Conservation (phyloP, 1,140 invertebrate species). For the Drosophila teissieri region DNA sequence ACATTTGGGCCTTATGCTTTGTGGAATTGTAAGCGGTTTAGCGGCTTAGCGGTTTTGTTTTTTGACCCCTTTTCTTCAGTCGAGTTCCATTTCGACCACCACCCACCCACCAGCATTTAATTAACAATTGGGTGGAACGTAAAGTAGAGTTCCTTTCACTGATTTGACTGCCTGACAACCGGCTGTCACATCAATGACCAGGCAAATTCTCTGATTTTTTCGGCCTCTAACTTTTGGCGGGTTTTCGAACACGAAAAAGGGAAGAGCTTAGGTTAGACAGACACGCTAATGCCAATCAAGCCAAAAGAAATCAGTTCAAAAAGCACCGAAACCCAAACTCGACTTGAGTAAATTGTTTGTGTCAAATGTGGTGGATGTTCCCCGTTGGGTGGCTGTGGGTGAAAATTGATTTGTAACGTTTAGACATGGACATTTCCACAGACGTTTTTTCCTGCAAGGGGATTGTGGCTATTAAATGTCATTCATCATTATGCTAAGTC, state of each 20-base stretch:
- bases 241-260: constrained; percentile 2
- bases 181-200: constrained; percentile 76
- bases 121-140: constrained; percentile 42
- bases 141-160: constrained; percentile 2
- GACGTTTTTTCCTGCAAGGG: not conserved
- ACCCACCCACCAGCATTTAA: constrained; percentile 17
- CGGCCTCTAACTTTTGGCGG: not conserved
- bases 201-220: constrained; percentile 41
- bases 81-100: not conserved
- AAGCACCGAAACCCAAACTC: constrained; percentile 18
- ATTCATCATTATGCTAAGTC: constrained; percentile 83
- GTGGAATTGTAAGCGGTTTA: constrained; percentile 57
- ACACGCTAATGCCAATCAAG: constrained; percentile 77
- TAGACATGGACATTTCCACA: constrained; percentile 30
- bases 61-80: constrained; percentile 15
- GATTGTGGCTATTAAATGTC: constrained; percentile 69
- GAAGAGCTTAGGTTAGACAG: constrained; percentile 36
- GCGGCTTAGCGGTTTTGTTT: constrained; percentile 41
- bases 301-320: constrained; percentile 65
- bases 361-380: constrained; percentile 43
- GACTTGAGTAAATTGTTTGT: constrained; percentile 74
- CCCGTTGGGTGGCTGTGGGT: constrained; percentile 7
- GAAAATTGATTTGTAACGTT: constrained; percentile 83
- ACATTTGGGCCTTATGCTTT: not conserved
- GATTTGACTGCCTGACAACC: constrained; percentile 46